Conservation (phyloP, 2,888 invertebrate genomes). For the Andrena hattorfiana region DNA sequence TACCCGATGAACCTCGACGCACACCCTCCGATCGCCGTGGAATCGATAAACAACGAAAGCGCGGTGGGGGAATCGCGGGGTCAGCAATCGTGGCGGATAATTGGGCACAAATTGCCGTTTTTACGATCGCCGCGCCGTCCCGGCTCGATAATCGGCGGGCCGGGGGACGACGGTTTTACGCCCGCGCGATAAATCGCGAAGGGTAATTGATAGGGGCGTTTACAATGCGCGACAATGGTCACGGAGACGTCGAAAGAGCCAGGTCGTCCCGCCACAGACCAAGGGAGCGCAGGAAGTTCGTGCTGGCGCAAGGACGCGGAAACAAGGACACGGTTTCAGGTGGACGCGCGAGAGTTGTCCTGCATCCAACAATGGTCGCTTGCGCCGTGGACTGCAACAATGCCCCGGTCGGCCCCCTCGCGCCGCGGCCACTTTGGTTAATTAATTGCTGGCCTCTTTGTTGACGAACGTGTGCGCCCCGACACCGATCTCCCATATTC, state of each 20-base stretch:
- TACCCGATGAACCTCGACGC: neutral
- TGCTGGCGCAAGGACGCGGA: conserved; percentile 66
- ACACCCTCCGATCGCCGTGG: conserved; percentile 23
- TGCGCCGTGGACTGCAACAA: conserved; percentile 60
- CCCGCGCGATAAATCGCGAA: conserved; percentile 64
- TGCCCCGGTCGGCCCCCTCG: conserved; percentile 36
- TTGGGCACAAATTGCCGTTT: conserved; percentile 65
- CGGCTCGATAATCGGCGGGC: conserved; percentile 53
- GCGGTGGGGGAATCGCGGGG: conserved; percentile 3
- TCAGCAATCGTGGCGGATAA: conserved; percentile 54
- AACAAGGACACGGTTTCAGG: conserved; percentile 65
- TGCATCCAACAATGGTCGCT: conserved; percentile 59
- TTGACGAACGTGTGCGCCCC: conserved; percentile 65
- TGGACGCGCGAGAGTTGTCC: conserved; percentile 39
- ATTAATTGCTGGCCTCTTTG: conserved; percentile 73
- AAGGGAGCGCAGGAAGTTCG: conserved; percentile 47
- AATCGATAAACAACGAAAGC: conserved; percentile 27
- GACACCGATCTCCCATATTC: conserved; percentile 63
- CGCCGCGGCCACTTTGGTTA: conserved; percentile 68
- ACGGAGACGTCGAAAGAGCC: conserved; percentile 41
- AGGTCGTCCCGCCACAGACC: neutral
- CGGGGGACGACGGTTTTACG: conserved; percentile 44
- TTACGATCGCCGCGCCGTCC: conserved; percentile 58
- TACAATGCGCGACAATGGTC: conserved; percentile 56
- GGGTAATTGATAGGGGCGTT: conserved; percentile 69